A percentile compares a stretch with the other conserved stretches of the same genome.
Evolutionary conservation across 2,888 invertebrate genomes (phyloP).

Genomic region (Drosophila paracracens): DNA sequence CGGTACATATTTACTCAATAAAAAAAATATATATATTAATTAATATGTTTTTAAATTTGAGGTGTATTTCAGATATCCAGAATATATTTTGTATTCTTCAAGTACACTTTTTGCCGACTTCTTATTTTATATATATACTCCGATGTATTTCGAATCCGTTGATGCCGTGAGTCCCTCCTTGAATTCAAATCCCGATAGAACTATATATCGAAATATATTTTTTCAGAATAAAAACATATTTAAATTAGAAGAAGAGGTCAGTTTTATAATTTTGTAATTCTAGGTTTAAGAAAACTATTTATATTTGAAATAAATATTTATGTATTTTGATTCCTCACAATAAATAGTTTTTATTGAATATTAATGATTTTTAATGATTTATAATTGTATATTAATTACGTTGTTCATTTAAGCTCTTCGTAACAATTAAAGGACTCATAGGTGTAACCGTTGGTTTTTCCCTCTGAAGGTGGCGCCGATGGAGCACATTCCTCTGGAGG

Average conservation of each 20-base stretch:
- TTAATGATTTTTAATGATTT: slow-evolving; percentile 1
- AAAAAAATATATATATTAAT: neutral
- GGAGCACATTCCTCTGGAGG: slow-evolving; percentile 69
- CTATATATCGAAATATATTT: neutral
- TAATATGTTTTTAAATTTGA: neutral
- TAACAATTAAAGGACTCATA: slow-evolving; percentile 67
- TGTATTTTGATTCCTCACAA: neutral
- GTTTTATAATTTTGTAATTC: neutral
- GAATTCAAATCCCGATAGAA: neutral
- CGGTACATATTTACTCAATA: neutral
- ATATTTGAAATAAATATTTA: neutral
- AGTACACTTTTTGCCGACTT: neutral
- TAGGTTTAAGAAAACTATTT: neutral
- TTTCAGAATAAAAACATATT: neutral
- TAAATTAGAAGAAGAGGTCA: neutral
- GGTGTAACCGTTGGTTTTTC: neutral
- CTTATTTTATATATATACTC: no score
- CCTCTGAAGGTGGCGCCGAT: slow-evolving; percentile 36
- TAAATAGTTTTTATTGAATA: neutral
- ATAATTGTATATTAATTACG: neutral
- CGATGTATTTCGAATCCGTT: neutral
- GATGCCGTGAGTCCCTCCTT: neutral
- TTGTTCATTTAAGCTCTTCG: slow-evolving; percentile 50
- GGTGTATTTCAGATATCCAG: neutral
- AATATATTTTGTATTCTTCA: neutral